Conservation (phyloP, 2,797 vertebrate genomes). For the Balearica regulorum region DNA sequence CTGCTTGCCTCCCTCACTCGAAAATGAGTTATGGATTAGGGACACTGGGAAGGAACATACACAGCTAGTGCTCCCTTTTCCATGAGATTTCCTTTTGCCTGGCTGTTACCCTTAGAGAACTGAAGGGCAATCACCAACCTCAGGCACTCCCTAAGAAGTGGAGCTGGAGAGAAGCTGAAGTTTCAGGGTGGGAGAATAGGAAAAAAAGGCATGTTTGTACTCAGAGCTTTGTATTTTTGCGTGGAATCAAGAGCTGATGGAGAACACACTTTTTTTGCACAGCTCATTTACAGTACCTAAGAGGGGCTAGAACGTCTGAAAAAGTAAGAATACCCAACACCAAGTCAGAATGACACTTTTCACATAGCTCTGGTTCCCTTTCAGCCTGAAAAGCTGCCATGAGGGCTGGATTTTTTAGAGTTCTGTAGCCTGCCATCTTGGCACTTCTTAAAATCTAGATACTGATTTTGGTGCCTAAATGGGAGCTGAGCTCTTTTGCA, state of each 20-base stretch:
- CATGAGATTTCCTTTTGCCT: background rate
- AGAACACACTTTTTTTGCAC: background rate
- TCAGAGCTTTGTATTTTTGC: background rate
- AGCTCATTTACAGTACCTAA: background rate
- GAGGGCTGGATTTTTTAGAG: background rate
- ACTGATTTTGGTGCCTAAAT: conserved; percentile 27
- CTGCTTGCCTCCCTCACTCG: background rate
- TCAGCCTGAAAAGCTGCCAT: background rate
- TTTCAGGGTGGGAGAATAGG: background rate
- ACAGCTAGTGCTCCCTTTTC: background rate
- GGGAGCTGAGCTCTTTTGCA: conserved; percentile 50
- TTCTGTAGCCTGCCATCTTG: background rate
- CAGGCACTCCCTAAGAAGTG: background rate
- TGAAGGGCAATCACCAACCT: background rate
- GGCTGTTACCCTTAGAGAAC: background rate
- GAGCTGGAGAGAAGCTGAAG: background rate
- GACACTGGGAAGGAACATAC: background rate
- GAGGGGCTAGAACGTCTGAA: background rate
- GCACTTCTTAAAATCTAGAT: conserved; percentile 1
- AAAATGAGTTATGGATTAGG: background rate
- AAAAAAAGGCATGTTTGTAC: background rate
- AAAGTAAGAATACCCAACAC: background rate
- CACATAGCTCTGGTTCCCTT: background rate
- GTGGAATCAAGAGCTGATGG: background rate
- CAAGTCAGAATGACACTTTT: background rate